These are phyloP conservation scores for Caenorhabditis panamensis DNA, from an alignment of 2,888 invertebrate species.

Conservation along the genomic window DNA sequence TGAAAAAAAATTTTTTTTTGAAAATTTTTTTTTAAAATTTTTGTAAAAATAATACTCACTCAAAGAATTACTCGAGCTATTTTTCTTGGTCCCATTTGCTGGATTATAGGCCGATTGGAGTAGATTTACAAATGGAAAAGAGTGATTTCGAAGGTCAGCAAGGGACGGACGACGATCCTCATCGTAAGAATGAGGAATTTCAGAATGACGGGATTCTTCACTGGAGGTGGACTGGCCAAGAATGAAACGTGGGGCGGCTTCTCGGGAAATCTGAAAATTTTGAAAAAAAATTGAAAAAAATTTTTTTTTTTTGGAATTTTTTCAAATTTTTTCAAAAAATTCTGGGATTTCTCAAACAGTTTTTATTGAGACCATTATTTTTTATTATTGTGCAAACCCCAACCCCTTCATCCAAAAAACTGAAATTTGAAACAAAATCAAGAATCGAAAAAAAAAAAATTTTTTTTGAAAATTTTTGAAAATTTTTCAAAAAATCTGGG, in stretches of 20 bases:
- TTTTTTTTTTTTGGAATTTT: not conserved
- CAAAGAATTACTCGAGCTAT: conserved; percentile 16
- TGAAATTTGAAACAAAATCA: too few species aligned
- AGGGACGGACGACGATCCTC: conserved; percentile 46
- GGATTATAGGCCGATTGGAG: conserved; percentile 58
- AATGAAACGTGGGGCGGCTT: conserved; percentile 44
- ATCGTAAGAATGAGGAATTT: conserved; percentile 26
- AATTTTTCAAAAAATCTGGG: too few species aligned
- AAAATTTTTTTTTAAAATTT: not conserved
- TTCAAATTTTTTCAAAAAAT: not conserved
- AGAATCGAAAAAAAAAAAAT: too few species aligned
- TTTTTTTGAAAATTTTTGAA: too few species aligned
- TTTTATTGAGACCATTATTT: too few species aligned
- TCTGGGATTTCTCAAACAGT: not conserved
- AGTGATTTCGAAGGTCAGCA: conserved; percentile 46
- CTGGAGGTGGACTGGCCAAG: conserved; percentile 57
- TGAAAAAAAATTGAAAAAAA: not conserved
- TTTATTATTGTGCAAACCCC: too few species aligned
- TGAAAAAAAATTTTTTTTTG: not conserved
- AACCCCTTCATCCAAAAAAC: too few species aligned
- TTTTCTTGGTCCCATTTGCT: conserved; percentile 51
- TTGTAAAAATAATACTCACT: conserved; percentile 15
- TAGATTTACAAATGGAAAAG: conserved; percentile 58
- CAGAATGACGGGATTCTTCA: conserved; percentile 55
- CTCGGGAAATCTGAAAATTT: conserved; percentile 11